Percentiles rank a stretch among this genome's conserved stretches.
These are phyloP conservation scores for Cepaea nemoralis DNA, from an alignment of 1,140 invertebrate species.

Conservation along the genomic window DNA sequence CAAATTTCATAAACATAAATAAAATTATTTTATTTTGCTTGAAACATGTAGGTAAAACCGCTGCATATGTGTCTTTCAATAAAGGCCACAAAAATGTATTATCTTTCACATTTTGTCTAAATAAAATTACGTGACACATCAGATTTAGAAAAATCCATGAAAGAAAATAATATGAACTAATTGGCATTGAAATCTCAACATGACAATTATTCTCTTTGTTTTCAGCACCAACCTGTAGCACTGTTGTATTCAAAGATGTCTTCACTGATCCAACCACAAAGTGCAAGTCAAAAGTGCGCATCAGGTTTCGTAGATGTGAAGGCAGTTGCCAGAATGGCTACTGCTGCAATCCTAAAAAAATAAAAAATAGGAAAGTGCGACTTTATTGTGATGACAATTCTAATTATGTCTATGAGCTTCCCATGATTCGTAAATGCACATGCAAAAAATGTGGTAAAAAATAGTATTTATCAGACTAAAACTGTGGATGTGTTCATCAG, in stretches of 20 bases:
- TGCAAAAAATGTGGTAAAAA: conserved; percentile 58
- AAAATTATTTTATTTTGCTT: too few species aligned
- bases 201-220: background rate
- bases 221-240: conserved; percentile 63
- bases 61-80: too few species aligned
- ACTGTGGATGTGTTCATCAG: background rate
- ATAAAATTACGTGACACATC: too few species aligned
- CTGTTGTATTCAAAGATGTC: conserved; percentile 59
- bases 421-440: conserved; percentile 91
- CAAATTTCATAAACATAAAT: too few species aligned
- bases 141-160: background rate
- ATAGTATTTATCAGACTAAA: background rate
- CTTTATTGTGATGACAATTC: conserved; percentile 92
- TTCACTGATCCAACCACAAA: conserved; percentile 66
- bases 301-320: conserved; percentile 64
- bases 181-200: too few species aligned
- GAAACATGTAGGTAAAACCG: too few species aligned
- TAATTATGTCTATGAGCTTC: conserved; percentile 93
- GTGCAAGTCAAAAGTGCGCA: conserved; percentile 63
- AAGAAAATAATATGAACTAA: background rate
- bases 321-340: conserved; percentile 72
- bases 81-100: too few species aligned
- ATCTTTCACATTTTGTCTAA: too few species aligned
- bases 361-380: conserved; percentile 91
- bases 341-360: conserved; percentile 90